Evolutionary conservation across 2,113 vertebrate species (phyloP).

Genomic region (Aegypius monachus): DNA sequence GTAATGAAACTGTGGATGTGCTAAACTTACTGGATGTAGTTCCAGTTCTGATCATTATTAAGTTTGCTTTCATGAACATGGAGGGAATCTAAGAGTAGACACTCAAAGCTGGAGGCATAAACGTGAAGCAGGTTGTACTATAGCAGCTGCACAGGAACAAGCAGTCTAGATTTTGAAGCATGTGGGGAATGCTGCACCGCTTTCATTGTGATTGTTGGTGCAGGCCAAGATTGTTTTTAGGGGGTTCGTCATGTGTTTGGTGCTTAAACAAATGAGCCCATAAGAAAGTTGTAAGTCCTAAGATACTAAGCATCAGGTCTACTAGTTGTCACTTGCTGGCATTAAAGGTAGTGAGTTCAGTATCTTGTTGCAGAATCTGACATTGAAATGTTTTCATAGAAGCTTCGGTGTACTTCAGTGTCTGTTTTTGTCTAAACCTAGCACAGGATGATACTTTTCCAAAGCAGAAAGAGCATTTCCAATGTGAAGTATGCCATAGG

Average conservation of each 20-base stretch:
- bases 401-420: background rate
- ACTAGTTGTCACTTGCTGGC: background rate
- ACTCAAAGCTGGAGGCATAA: background rate
- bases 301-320: background rate
- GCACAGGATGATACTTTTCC: background rate
- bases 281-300: background rate
- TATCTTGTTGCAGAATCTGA: background rate
- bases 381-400: background rate
- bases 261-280: background rate
- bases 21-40: background rate
- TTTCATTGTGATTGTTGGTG: background rate
- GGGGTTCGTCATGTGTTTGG: background rate
- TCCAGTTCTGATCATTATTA: background rate
- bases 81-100: background rate
- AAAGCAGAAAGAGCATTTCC: background rate
- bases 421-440: background rate
- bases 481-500: background rate
- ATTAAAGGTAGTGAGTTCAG: background rate
- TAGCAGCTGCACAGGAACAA: background rate
- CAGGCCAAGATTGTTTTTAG: background rate
- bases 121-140: background rate
- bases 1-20: background rate
- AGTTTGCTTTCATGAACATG: background rate
- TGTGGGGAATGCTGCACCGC: background rate
- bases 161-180: background rate